Base-by-base conservation (phyloP, 2,888 invertebrate species). In the Scaptomyza flava region DNA sequence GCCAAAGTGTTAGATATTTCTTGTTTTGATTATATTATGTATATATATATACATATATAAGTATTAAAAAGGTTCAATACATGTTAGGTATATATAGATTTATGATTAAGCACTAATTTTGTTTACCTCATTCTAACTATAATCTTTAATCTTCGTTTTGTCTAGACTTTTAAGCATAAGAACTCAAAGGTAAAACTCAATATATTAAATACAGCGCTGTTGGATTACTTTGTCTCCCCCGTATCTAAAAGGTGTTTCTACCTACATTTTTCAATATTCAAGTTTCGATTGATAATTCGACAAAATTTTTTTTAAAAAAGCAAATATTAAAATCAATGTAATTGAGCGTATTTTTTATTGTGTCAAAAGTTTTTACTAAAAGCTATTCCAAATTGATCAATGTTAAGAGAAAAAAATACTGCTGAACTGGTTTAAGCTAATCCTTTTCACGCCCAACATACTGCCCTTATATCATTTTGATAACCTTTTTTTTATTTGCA, bases 1-100 rank as follows among this genome's bases (percentile, higher is more conserved):
- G 70, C 63, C 63, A 78, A 78, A 62, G 65, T 76, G 78, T 78
- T 78, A 78, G 70, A 73, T 68, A 72, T 65, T 14, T 36, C 11
- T 23, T 38, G 31, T 63, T 31, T 45, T 14, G 27, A 59, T 50
- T 48, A 58, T 48, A 47, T 33, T 38, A 14, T 34, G 3, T 34
- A 34, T 38, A 38, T 38, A 8, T 14, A 23, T 23, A 23, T 31
- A 9, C 8, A n/a, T 36, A 38, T 38, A 38, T 38, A 14, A 14
- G 1, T 20, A 69, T 42, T 60, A 45, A 51, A 60, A 38, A 36
- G 17, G 36, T 64, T 61, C 27, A 64, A 67, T 67, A 67, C 64
- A 51, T 57, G 45, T 67, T 50, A 50, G 34, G 38, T 34, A 41
- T 50, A 43, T 12, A 43, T 23, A 38, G 7, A 14, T 38, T 14